Conservation (phyloP, 2,113 vertebrate species). For the Scartelaos histophorus region DNA sequence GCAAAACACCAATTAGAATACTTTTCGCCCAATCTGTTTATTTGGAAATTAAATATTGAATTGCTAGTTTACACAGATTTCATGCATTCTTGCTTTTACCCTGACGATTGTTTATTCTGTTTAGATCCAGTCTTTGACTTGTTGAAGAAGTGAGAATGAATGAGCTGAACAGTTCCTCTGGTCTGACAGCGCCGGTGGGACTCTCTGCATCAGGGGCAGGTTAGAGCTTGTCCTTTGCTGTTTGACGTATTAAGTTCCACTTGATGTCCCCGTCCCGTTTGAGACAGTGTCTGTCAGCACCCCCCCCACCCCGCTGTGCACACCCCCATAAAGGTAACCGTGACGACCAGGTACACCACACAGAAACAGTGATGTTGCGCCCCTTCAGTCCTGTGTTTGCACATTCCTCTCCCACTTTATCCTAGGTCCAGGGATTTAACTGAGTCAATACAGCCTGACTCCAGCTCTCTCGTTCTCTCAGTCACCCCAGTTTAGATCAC, state of each 20-base stretch:
- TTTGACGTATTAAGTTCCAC: slow-evolving; percentile 27
- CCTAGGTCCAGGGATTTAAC: slow-evolving; percentile 36
- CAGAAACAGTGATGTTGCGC: slow-evolving; percentile 50
- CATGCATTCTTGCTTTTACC: neutral
- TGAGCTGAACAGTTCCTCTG: slow-evolving; percentile 12
- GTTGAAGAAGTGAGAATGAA: neutral
- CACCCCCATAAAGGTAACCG: slow-evolving; percentile 57
- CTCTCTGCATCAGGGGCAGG: slow-evolving; percentile 43
- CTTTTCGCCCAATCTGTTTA: neutral
- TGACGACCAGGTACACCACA: slow-evolving; percentile 48
- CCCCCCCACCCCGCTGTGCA: slow-evolving; percentile 16
- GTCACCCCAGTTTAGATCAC: slow-evolving; percentile 11
- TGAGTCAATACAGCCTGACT: slow-evolving; percentile 40
- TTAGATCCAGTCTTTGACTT: neutral
- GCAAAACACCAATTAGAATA: no score
- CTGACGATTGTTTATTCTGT: neutral
- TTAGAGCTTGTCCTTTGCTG: slow-evolving; percentile 47
- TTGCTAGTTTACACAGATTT: neutral
- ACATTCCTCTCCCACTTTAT: slow-evolving; percentile 40
- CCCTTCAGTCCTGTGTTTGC: slow-evolving; percentile 37
- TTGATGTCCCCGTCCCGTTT: slow-evolving; percentile 12
- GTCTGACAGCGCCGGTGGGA: slow-evolving; percentile 28
- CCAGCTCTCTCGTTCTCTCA: no score
- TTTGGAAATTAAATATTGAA: neutral
- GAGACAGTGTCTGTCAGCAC: slow-evolving; percentile 45